Percentiles rank a stretch among this genome's conserved stretches.
Conservation (phyloP, 2,113 vertebrate genomes). For the Xyliphius kryptos region DNA sequence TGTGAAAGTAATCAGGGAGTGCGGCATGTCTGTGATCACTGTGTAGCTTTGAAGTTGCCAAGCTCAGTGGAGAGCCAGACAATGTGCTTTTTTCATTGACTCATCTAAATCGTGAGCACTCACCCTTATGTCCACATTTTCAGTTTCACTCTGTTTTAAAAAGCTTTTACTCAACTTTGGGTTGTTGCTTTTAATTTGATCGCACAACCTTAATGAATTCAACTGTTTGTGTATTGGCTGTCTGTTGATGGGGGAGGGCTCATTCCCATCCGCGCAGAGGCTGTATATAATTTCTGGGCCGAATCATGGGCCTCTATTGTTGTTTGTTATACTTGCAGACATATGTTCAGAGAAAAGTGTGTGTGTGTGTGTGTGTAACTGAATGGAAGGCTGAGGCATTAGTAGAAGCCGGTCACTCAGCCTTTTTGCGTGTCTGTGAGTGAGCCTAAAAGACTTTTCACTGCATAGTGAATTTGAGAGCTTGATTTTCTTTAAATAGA, state of each 20-base stretch:
- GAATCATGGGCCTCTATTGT: constrained; percentile 58
- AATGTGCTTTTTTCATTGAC: constrained; percentile 73
- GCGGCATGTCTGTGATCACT: constrained; percentile 73
- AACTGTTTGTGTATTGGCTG: constrained; percentile 81
- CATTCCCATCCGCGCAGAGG: constrained; percentile 59
- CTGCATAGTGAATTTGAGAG: neutral
- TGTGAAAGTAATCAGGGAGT: constrained; percentile 82
- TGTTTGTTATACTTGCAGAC: constrained; percentile 59
- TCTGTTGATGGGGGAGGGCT: constrained; percentile 44
- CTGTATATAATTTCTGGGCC: constrained; percentile 75
- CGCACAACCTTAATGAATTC: constrained; percentile 79
- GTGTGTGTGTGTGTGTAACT: constrained; percentile 52
- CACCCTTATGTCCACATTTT: constrained; percentile 38
- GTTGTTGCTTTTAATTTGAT: constrained; percentile 68
- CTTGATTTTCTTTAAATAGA: neutral
- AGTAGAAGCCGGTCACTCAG: constrained; percentile 28
- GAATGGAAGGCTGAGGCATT: constrained; percentile 52
- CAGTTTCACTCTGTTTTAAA: constrained; percentile 54
- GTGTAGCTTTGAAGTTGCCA: constrained; percentile 75
- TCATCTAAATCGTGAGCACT: constrained; percentile 60
- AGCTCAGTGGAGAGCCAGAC: constrained; percentile 66
- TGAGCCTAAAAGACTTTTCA: no score
- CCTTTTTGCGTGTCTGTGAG: neutral
- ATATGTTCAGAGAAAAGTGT: constrained; percentile 52
- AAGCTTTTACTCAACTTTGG: constrained; percentile 63